phyloP scores from a whole-genome alignment of 2,113 vertebrate species.

The Poeciliopsis occidentalis region DNA sequence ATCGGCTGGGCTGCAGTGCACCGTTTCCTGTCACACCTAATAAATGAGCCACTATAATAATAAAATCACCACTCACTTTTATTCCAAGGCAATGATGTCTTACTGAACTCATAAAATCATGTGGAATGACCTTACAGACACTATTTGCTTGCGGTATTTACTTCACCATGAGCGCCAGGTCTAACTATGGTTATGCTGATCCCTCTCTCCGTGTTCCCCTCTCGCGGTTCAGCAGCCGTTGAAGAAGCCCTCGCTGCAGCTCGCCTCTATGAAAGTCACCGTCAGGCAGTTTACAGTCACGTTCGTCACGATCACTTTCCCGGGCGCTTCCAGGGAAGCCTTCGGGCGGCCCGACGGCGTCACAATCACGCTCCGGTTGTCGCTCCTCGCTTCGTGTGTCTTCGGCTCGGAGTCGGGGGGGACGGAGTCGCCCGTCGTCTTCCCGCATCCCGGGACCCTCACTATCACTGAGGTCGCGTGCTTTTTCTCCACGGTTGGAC shows the following conservation, averaged over 20 bases:
- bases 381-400: slow-evolving; percentile 6
- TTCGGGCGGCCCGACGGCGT: not conserved
- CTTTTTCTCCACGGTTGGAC: slow-evolving; percentile 26
- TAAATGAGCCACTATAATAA: slow-evolving; percentile 52
- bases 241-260: slow-evolving; percentile 93
- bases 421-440: not conserved
- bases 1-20: slow-evolving; percentile 26
- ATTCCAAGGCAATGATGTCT: slow-evolving; percentile 56
- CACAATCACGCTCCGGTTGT: slow-evolving; percentile 28
- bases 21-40: slow-evolving; percentile 19
- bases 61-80: slow-evolving; percentile 54
- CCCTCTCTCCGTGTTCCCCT: not conserved
- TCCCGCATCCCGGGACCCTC: slow-evolving; percentile 20
- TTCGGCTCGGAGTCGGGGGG: not conserved
- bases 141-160: slow-evolving; percentile 37
- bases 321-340: slow-evolving; percentile 28
- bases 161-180: slow-evolving; percentile 67
- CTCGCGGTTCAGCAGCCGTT: slow-evolving; percentile 76
- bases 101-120: slow-evolving; percentile 64
- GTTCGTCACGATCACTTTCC: slow-evolving; percentile 91
- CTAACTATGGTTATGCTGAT: slow-evolving; percentile 23
- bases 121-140: slow-evolving; percentile 45
- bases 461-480: slow-evolving; percentile 38
- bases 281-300: slow-evolving; percentile 98
- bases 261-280: slow-evolving; percentile 94